phyloP scores from a whole-genome alignment of 2,888 invertebrate species.

The Archips xylosteana region DNA sequence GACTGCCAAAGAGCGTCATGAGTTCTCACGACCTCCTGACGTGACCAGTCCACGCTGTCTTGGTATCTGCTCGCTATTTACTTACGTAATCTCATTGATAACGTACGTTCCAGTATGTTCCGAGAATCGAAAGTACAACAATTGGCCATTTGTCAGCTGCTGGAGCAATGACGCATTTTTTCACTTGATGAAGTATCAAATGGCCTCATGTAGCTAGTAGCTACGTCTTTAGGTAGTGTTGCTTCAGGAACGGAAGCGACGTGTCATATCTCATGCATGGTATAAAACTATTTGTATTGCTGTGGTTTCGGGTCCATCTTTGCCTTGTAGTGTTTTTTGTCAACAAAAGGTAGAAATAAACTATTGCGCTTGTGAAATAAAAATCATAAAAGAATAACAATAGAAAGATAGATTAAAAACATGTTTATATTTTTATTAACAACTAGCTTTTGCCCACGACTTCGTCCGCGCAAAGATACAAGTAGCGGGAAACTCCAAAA shows the following conservation, averaged over 20 bases:
- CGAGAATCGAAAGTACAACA: conserved; percentile 12
- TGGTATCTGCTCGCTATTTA: neutral
- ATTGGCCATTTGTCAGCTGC: neutral
- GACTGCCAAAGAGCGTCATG: neutral
- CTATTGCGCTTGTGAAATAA: neutral
- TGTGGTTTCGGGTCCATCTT: neutral
- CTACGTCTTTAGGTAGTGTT: conserved; percentile 8
- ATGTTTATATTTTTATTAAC: no score
- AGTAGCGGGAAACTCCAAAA: no score
- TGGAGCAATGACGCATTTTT: neutral
- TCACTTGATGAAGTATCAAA: neutral
- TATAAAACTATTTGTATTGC: neutral
- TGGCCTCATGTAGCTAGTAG: neutral
- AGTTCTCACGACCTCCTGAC: conserved; percentile 26
- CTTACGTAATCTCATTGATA: conserved; percentile 25
- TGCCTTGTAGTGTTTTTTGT: neutral
- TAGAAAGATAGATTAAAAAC: no score
- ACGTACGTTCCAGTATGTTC: conserved; percentile 18
- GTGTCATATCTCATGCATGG: conserved; percentile 7
- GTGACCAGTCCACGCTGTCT: conserved; percentile 14
- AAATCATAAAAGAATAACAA: no score
- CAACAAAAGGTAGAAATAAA: neutral
- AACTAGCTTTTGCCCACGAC: no score
- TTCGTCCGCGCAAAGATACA: no score
- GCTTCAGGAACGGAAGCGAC: neutral